Evolutionary conservation across 1,140 invertebrate species (phyloP), one percentile per base, ranked within the genome.

Genomic region (Geopemphigus sp.): DNA sequence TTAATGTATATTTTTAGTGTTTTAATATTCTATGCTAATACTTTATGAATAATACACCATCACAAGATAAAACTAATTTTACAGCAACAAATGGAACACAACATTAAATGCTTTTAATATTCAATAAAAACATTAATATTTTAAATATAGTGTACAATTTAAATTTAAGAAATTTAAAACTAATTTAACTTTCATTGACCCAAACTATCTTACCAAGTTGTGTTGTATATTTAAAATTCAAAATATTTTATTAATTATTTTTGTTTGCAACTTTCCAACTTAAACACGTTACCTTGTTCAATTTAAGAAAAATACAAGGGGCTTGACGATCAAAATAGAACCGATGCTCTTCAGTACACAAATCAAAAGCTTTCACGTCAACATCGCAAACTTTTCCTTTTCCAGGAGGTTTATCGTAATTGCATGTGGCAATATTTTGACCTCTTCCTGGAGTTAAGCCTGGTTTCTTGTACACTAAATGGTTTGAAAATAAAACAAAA

Each of bases 381-480:
- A 94, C 90, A 82, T 91, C 89, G 85, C 92, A 94, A 8, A 92
- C 90, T 84, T 92, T 89, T 32, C 90, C 90, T 22, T 86, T 86
- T 4, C 88, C 87, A 29, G 91, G 90, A 6, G 85, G 86, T 61
- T 88, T 87, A 81, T 88, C 88, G 82, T 89, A 90, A 81, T 88
- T 86, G 83, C 92, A 94, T 82, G 89, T 88, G 83, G 88, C 89
- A 57, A 91, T 89, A 83, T 91, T 91, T 84, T 89, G 87, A 80
- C 89, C 89, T 56, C 89, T 86, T n/a, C 90, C 90, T 5, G 89
- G 88, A 17, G 88, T 90, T 74, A 89, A 86, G 80, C 90, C 90
- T 47, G 90, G 90, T 81, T 87, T 88, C 83, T 91, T 90, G 85
- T 93, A 93, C 17, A 88, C 91, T 93, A 29, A 17, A 70, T 10